Evolutionary conservation across 2,113 vertebrate genomes (phyloP).

Genomic region (Oncorhynchus masou): DNA sequence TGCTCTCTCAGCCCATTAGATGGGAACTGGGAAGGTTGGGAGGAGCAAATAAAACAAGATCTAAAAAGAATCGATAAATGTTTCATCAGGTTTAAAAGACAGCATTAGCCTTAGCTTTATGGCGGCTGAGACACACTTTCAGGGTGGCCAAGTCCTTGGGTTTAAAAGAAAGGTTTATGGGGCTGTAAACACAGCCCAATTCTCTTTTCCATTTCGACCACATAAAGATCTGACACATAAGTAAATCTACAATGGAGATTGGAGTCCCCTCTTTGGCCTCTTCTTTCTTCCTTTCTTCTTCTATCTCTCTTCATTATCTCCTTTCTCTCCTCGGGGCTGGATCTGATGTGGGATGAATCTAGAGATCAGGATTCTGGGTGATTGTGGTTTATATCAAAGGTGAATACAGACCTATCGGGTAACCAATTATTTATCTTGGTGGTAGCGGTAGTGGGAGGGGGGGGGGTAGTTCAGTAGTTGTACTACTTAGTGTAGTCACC

Average conservation of each 20-base stretch:
- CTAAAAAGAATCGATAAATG: slow-evolving; percentile 73
- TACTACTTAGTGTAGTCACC: no score
- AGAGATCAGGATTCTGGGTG: not conserved
- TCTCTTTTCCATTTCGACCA: slow-evolving; percentile 77
- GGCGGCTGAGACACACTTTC: slow-evolving; percentile 56
- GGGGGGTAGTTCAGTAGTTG: no score
- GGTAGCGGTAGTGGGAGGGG: no score
- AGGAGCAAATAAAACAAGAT: slow-evolving; percentile 66
- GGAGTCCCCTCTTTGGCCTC: slow-evolving; percentile 41
- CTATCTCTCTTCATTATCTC: slow-evolving; percentile 25
- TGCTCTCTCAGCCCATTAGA: slow-evolving; percentile 40
- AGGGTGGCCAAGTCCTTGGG: slow-evolving; percentile 74
- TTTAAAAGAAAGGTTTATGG: slow-evolving; percentile 78
- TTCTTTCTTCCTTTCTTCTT: slow-evolving; percentile 28
- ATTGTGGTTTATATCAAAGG: not conserved
- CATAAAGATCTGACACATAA: slow-evolving; percentile 73
- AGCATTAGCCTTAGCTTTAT: slow-evolving; percentile 64
- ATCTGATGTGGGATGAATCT: slow-evolving; percentile 32
- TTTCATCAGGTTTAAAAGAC: slow-evolving; percentile 75
- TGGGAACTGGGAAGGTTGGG: slow-evolving; percentile 21
- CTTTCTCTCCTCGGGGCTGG: slow-evolving; percentile 24
- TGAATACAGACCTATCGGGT: no score
- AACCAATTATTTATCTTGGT: no score
- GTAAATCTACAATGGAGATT: slow-evolving; percentile 69
- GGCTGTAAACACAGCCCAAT: slow-evolving; percentile 75